phyloP scores from a whole-genome alignment of 1,140 invertebrate genomes.

The Gonatopus flavifemur region DNA sequence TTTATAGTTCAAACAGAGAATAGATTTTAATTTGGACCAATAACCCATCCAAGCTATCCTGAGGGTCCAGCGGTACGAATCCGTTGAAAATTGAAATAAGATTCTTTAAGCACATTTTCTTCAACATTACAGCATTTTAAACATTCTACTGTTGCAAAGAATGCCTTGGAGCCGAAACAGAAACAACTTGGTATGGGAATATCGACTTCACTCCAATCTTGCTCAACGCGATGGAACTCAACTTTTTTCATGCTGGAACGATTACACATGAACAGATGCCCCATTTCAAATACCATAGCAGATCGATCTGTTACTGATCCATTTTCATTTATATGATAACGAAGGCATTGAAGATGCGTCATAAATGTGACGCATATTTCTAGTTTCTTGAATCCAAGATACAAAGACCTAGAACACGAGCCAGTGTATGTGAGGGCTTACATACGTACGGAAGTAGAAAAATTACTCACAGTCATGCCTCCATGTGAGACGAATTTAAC shows the following conservation, averaged over 20 bases:
- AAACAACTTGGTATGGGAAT: slow-evolving; percentile 13
- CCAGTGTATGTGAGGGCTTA: neutral
- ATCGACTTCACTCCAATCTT: slow-evolving; percentile 16
- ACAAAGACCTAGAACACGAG: slow-evolving; percentile 17
- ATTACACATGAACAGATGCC: slow-evolving; percentile 2
- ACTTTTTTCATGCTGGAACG: slow-evolving; percentile 14
- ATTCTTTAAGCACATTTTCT: too few species aligned
- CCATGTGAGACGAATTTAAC: neutral
- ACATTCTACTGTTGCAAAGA: slow-evolving; percentile 13
- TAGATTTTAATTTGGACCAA: too few species aligned
- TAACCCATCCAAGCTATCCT: too few species aligned
- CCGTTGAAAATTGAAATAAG: too few species aligned
- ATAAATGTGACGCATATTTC: too few species aligned
- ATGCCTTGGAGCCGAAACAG: slow-evolving; percentile 20
- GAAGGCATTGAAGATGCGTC: too few species aligned
- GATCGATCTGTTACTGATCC: slow-evolving; percentile 11
- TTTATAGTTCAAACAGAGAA: too few species aligned
- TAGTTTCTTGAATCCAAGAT: slow-evolving; percentile 18
- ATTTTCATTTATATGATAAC: too few species aligned
- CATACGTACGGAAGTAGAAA: neutral
- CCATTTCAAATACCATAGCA: slow-evolving; percentile 12
- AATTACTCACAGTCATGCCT: neutral
- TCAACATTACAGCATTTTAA: slow-evolving; percentile 25
- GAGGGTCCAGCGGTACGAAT: too few species aligned
- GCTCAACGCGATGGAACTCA: slow-evolving; percentile 18